phyloP scores from a whole-genome alignment of 2,888 invertebrate species.

The Diaphora mendica region DNA sequence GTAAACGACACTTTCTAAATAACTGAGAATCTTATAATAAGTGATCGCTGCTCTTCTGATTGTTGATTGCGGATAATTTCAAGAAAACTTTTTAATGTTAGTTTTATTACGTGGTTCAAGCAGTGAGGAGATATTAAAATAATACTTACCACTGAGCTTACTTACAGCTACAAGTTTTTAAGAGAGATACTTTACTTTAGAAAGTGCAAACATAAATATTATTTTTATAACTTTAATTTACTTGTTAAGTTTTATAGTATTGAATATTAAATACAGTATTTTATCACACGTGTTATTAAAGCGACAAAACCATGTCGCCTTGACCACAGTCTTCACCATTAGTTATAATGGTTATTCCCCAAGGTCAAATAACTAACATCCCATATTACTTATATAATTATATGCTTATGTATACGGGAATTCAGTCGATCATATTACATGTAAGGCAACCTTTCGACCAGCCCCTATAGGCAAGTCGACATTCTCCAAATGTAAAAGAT shows the following conservation, averaged over 20 bases:
- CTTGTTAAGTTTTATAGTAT: background rate
- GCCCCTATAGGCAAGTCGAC: too few species aligned
- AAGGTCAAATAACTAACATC: background rate
- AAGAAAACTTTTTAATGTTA: background rate
- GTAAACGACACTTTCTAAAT: background rate
- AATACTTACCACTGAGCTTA: background rate
- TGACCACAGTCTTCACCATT: background rate
- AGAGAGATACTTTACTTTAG: background rate
- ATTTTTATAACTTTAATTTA: conserved; percentile 1
- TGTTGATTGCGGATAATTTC: background rate
- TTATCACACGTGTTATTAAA: background rate
- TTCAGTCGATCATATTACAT: too few species aligned
- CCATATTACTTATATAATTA: background rate
- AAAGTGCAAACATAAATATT: conserved; percentile 12
- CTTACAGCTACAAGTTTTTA: conserved; percentile 1
- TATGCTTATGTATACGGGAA: too few species aligned
- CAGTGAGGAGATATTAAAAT: background rate
- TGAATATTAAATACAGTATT: background rate
- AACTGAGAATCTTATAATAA: background rate
- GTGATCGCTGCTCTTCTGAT: background rate
- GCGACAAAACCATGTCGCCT: background rate
- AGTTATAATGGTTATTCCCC: background rate
- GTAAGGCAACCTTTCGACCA: too few species aligned
- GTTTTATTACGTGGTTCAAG: background rate
- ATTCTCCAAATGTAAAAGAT: too few species aligned